Evolutionary conservation across 2,113 vertebrate species (phyloP).

Genomic region (Heptranchias perlo): DNA sequence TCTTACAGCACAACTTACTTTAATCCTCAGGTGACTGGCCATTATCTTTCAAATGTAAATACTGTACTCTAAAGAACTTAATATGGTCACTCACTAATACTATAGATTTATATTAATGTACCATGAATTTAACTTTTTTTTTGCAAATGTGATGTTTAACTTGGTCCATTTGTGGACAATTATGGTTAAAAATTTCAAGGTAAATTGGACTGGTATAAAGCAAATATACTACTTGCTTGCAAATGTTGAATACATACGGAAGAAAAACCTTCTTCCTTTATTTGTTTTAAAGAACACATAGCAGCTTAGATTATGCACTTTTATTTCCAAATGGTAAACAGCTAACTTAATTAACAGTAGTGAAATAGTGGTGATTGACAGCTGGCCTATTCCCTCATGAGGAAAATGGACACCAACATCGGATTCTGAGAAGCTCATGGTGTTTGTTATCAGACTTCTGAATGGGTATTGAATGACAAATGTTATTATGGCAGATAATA

Average conservation of each 20-base stretch:
- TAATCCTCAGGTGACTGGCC: background rate
- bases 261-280: background rate
- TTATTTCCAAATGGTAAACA: conserved; percentile 21
- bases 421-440: conserved; percentile 34
- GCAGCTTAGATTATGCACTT: background rate
- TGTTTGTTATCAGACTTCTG: conserved; percentile 40
- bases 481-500: conserved; percentile 45
- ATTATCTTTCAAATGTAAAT: background rate
- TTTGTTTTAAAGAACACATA: background rate
- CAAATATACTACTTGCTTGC: background rate
- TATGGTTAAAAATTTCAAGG: background rate
- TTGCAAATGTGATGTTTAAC: background rate
- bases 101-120: background rate
- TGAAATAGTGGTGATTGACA: conserved; percentile 44
- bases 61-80: background rate
- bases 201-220: background rate
- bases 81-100: background rate
- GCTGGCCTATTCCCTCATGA: conserved; percentile 40
- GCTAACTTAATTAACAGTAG: conserved; percentile 45
- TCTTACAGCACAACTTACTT: background rate
- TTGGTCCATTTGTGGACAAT: background rate
- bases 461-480: conserved; percentile 46
- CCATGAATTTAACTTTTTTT: background rate
- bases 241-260: background rate
- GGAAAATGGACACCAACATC: conserved; percentile 41